Percentiles rank a stretch among this genome's conserved stretches.
Evolutionary conservation across 2,888 invertebrate species (phyloP).

Genomic region (Polydrusus pterygomalis): DNA sequence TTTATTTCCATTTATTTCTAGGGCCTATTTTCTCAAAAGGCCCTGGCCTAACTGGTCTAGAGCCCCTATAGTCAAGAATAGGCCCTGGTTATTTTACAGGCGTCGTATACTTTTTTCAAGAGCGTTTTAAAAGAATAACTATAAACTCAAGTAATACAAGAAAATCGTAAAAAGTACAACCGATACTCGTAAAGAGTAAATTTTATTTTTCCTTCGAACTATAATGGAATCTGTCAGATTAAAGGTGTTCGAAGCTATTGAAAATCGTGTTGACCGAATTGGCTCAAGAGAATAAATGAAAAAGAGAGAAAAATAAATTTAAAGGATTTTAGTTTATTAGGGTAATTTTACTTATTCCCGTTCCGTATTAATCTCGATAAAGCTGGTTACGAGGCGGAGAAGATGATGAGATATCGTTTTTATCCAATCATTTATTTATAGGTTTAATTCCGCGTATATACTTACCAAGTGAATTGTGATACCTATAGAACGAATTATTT

Average conservation of each 20-base stretch:
- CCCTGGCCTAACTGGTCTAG: too few relatives aligned
- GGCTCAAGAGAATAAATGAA: conserved; percentile 22
- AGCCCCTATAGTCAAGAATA: too few relatives aligned
- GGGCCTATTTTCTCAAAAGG: too few relatives aligned
- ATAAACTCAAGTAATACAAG: conserved; percentile 40
- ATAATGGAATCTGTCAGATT: conserved; percentile 53
- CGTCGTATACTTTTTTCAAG: too few relatives aligned
- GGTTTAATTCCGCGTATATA: too few relatives aligned
- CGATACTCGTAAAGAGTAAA: conserved; percentile 47
- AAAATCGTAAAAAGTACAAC: conserved; percentile 49
- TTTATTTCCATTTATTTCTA: too few relatives aligned
- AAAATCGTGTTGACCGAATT: conserved; percentile 49
- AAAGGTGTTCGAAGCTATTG: conserved; percentile 50
- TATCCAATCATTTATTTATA: too few relatives aligned
- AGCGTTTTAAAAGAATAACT: too few relatives aligned
- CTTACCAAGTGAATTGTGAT: too few relatives aligned
- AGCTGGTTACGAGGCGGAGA: background rate
- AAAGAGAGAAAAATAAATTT: conserved; percentile 29
- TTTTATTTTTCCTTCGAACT: conserved; percentile 45
- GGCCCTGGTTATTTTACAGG: too few relatives aligned
- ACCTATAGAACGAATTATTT: too few relatives aligned
- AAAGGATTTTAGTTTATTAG: conserved; percentile 32
- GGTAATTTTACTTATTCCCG: background rate
- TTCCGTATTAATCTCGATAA: background rate
- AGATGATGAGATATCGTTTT: too few relatives aligned